Base-by-base conservation (phyloP, 1,140 invertebrate genomes). In the Nymphalis io region DNA sequence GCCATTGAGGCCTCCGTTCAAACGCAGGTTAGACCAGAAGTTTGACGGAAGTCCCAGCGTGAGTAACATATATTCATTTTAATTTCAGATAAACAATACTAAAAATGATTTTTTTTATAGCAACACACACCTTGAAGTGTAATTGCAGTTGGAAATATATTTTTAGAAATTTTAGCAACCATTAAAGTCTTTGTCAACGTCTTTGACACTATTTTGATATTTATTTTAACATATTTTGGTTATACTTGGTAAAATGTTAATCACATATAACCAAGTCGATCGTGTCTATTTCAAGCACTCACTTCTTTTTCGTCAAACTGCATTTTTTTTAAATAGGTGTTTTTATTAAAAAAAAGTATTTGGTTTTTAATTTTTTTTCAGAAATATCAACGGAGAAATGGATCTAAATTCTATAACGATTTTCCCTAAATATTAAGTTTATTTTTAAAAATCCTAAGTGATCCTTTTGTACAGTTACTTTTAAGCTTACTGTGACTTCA, bases 321-420 rank as follows among this genome's bases (percentile, higher is more conserved):
- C n/a, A n/a, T 27, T 33, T 33, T 33, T 8, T 8, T 33, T 3
- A 33, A 33, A 33, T 8, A 33, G 27, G n/a, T n/a, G n/a, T n/a
- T 33, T 33, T 33, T 8, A 8, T n/a, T 5, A n/a, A 46, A 46
- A 46, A 46, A 46, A 46, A 46, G 3, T 15, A 15, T 51, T 51
- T 12, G 12, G 18, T 20, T 11, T 10, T 51, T 11, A 16, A 48
- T n/a, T 70, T 63, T 53, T 51, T 65, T 70, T 53, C 68, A 70
- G 68, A 70, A 70, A 64, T 60, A 48, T 59, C 68, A 38, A 21
- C 40, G 21, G n/a, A 60, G 57, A 18, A 51, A 21, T 39, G 55
- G 48, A 20, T 23, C 57, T 10, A 44, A 51, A 16, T 38, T 60
- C 33, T 59, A 44, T 18, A 44, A 70, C 1, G 20, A 27, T 16